Evolutionary conservation across 2,113 vertebrate species (phyloP), one percentile per base, ranked within the genome.

Genomic region (Tachysurus vachellii): DNA sequence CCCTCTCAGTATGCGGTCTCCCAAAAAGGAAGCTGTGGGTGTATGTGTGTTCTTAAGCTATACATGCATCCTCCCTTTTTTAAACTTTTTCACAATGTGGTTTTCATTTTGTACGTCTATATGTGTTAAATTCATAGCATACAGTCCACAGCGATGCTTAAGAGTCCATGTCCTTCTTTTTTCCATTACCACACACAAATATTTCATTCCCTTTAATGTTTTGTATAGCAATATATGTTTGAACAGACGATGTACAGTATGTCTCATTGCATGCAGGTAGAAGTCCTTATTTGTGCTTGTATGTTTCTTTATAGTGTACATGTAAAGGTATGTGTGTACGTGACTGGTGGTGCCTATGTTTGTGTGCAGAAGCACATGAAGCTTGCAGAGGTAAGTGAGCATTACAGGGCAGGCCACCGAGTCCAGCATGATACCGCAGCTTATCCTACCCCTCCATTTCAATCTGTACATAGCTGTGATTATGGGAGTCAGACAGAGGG

Each of bases 381-480:
- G 84, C 86, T 86, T 88, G 87, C 71, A 88, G 76, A 75, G 70
- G 77, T 89, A 91, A 90, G 88, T 86, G 90, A 86, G 88, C 87
- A 88, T 88, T 90, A 84, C 68, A 14, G 84, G 80, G 21, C 85
- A 66, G 76, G 80, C 80, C 16, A 73, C 75, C 71, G 62, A 89
- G 86, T 82, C 90, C 79, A 89, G 87, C 42, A 75, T 59, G 85
- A 84, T 71, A 64, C 90, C 90, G 90, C 91, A 93, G 88, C 64
- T 76, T 71, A 83, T 44, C 80, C 87, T 53, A 71, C 73, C 84
- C 89, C 71, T 88, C 57, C 62, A 91, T 91, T 92, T 90, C 57
- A 83, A 83, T 70, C 84, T 89, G 57, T 10, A n/a, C 87, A 86
- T 83, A 88, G 88, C 90, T 91, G 89, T 91, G 89, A 91, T 91